Evolutionary conservation across 2,888 invertebrate genomes (phyloP).

Genomic region (Lumbricus terrestris): DNA sequence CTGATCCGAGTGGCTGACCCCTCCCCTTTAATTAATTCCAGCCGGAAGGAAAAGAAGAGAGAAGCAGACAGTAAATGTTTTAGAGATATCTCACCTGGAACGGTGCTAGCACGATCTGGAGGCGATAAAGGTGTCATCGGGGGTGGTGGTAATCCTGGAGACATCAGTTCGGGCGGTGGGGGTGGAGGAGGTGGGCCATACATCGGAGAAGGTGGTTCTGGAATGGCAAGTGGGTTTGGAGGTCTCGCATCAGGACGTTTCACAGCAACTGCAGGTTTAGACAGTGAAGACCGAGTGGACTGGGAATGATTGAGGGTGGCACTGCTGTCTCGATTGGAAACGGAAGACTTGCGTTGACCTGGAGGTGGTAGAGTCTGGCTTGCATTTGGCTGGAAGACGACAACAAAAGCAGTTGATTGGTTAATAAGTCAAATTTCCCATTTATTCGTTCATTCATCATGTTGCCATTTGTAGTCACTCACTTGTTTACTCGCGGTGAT

Average conservation of each 20-base stretch:
- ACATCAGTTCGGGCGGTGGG: background rate
- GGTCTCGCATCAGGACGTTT: background rate
- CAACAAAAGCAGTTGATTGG: background rate
- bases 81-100: background rate
- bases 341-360: background rate
- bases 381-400: background rate
- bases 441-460: background rate
- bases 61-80: too few relatives aligned
- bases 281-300: background rate
- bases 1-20: too few relatives aligned
- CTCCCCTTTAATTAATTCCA: too few relatives aligned
- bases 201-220: background rate
- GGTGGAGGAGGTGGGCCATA: background rate
- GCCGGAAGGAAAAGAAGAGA: too few relatives aligned
- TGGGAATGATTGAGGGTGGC: background rate
- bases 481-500: background rate
- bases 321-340: background rate
- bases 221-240: background rate
- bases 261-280: background rate
- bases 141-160: background rate
- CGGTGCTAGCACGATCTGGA: background rate
- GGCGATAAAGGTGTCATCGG: background rate
- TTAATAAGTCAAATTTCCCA: background rate
- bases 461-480: background rate
- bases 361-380: background rate